These are phyloP conservation scores for Dicyrtomina minuta DNA, from an alignment of 2,888 invertebrate genomes.

Conservation along the genomic window DNA sequence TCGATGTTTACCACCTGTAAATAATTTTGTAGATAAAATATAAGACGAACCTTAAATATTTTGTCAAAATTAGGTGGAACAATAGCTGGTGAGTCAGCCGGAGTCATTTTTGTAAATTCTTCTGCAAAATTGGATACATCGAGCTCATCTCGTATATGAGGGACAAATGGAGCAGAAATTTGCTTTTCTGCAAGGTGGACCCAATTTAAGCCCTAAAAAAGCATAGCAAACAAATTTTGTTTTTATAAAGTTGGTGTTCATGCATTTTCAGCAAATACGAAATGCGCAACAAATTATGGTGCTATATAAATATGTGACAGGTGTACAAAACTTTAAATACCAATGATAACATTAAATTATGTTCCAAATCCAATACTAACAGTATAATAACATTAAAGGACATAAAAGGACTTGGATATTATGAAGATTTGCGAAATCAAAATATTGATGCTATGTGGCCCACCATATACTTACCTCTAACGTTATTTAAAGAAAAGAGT, in stretches of 20 bases:
- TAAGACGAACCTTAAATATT: slow-evolving; percentile 72
- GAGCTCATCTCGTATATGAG: slow-evolving; percentile 77
- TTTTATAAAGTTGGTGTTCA: neutral
- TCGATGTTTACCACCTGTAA: too few relatives aligned
- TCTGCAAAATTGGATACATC: slow-evolving; percentile 96
- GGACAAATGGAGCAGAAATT: slow-evolving; percentile 84
- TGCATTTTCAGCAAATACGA: neutral
- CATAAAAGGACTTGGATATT: too few relatives aligned
- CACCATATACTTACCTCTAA: too few relatives aligned
- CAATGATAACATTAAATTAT: too few relatives aligned
- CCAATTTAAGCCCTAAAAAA: slow-evolving; percentile 73
- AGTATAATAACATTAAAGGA: too few relatives aligned
- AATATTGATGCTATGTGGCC: too few relatives aligned
- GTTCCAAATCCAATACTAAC: too few relatives aligned
- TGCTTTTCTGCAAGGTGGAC: slow-evolving; percentile 73
- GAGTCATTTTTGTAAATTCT: slow-evolving; percentile 90
- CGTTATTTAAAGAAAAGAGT: too few relatives aligned
- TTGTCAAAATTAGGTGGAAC: slow-evolving; percentile 82
- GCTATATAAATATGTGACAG: neutral
- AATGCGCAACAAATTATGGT: neutral
- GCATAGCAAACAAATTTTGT: slow-evolving; percentile 2
- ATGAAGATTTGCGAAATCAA: too few relatives aligned
- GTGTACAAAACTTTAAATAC: neutral
- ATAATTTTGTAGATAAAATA: neutral
- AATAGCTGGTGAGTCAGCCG: slow-evolving; percentile 87